Evolutionary conservation across 1,140 invertebrate species (phyloP), one percentile per base, ranked within the genome.

Genomic region (Lerema accius): DNA sequence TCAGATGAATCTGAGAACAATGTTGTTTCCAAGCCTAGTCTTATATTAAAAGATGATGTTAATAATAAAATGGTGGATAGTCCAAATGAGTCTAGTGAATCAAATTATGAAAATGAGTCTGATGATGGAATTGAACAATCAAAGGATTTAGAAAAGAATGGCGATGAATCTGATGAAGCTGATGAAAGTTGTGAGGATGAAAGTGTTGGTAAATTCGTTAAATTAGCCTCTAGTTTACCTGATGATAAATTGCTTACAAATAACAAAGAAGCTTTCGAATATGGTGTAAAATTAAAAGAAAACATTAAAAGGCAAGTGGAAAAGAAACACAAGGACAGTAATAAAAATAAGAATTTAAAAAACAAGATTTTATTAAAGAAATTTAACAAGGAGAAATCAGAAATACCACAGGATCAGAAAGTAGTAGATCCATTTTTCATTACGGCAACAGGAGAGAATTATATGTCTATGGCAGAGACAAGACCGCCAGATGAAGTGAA

Each of bases 361-460:
- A 77, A 86, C 15, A 89, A 90, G 49, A 65, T 87, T 32, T 46
- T 73, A 7, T 76, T 73, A 42, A 78, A 80, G n/a, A 86, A 86
- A 53, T 86, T 89, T 35, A 79, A 84, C 42, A 90, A 85, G 72
- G 71, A 80, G 23, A 46, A 55, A 16, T 69, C 79, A 51, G 77
- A 84, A 17, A 26, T 16, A 19, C 67, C 70, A 11, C 55, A 69
- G 43, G 71, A 76, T 37, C 73, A 62, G 17, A 85, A 85, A 74
- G 63, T 86, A 32, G 80, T 92, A 4, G 93, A 94, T 89, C 92
- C 92, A 37, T 94, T 94, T 64, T 94, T 94, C 63, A 89, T 93
- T 7, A 94, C 92, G 10, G 81, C 91, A 37, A 90, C 88, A 11
- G 92, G 93, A 0, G 88, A 93, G 48, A 92, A 91, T 59, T 94